These are phyloP conservation scores for Montipora sp. DNA, from an alignment of 64 coral and sea anemone genomes.

Conservation along the genomic window DNA sequence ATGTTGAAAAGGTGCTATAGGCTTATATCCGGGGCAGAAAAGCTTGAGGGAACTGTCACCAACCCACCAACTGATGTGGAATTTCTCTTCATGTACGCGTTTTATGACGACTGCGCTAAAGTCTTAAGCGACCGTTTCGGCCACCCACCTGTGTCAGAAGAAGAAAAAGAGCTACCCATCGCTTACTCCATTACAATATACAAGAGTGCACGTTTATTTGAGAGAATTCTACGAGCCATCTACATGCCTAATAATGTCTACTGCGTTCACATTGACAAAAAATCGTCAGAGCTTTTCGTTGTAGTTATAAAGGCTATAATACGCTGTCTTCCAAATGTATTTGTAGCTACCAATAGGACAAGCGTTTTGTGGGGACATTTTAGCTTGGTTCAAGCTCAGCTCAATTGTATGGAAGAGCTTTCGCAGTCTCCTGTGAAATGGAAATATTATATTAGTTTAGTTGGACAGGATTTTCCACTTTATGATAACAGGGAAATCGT, in stretches of 20 bases:
- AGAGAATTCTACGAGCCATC: not conserved
- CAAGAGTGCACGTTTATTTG: not conserved
- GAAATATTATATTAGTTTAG: not conserved
- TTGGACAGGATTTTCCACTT: constrained; percentile 18
- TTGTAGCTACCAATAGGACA: not conserved
- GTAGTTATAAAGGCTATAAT: not conserved
- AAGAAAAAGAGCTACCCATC: constrained; percentile 7
- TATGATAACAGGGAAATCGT: not conserved
- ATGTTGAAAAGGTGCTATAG: constrained; percentile 14
- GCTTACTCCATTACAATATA: constrained; percentile 32
- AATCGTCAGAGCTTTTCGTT: not conserved
- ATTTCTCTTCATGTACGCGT: not conserved
- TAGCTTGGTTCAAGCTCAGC: too few species aligned
- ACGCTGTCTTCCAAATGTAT: constrained; percentile 40
- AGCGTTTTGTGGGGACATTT: too few species aligned
- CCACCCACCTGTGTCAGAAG: not conserved
- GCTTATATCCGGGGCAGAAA: constrained; percentile 10
- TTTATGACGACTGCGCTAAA: not conserved
- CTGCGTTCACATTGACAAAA: not conserved
- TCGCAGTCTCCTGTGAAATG: too few species aligned
- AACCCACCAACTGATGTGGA: not conserved
- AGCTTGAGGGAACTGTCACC: too few species aligned
- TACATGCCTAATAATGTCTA: not conserved
- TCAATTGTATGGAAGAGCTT: too few species aligned
- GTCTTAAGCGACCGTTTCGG: not conserved